Base-by-base conservation (phyloP, 2,113 vertebrate genomes). In the Daphoenositta chrysoptera region DNA sequence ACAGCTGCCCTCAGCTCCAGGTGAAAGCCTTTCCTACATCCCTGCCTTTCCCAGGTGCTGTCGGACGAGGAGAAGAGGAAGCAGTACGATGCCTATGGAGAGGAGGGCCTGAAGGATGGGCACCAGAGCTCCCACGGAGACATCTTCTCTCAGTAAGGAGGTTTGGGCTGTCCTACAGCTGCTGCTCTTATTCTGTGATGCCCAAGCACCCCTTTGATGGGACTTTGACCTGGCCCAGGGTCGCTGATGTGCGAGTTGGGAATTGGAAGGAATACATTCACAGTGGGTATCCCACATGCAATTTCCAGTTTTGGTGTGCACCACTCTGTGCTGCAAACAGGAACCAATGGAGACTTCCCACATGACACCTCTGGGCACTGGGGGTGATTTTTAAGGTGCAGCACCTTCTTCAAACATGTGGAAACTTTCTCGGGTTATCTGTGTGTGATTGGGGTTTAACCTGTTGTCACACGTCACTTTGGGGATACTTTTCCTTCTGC, bases 61-160 rank as follows among this genome's bases (percentile, higher is more conserved):
- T 99, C 99, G 3, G 99, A 99, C 23, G 99, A 99, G 90, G 99
- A 99, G 95, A 99, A 99, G 92, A 98, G 99, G 96, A 99, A 99
- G 97, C 99, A 99, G 66, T 99, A 99, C 5, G 99, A 99, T 58
- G 94, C 97, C 0, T 99, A 99, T 0, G 99, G 99, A 70, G 99
- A 99, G 94, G 99, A 99, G 44, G 99, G 99, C 21, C 97, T 99
- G 63, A 99, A 99, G 96, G 99, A 99, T 40, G 99, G 99, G 35
- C 99, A 99, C 96, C 99, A 99, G 88, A 98, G 99, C 96, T 99
- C 99, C 86, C 99, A 99, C 56, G 99, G 98, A 66, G 99, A 99
- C 92, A 99, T 99, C 97, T 99, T 99, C 97, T 99, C 99, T 78
- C 99, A 99, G 99, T 99, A 93, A 97, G 98, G 94, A 75, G 40